These are phyloP conservation scores for Chymomyza fuscimana DNA, from an alignment of 2,888 invertebrate species.

Conservation along the genomic window DNA sequence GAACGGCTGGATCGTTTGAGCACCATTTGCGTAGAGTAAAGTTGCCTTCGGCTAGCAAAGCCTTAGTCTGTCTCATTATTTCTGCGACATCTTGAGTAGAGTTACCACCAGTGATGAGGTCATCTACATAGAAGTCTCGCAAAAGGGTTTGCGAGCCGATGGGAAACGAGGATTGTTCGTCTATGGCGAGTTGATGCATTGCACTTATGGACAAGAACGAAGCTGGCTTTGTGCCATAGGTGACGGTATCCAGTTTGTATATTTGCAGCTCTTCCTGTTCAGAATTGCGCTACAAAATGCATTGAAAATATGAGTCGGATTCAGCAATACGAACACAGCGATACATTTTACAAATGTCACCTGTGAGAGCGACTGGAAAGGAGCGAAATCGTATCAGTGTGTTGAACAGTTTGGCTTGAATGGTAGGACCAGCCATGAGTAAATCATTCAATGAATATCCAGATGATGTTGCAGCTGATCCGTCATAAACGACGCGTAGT, in stretches of 20 bases:
- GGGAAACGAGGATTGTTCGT: slow-evolving; percentile 3
- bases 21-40: slow-evolving; percentile 33
- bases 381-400: slow-evolving; percentile 26
- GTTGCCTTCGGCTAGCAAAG: slow-evolving; percentile 14
- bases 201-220: slow-evolving; percentile 16
- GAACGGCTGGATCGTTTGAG: slow-evolving; percentile 19
- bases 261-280: slow-evolving; percentile 8
- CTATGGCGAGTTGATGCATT: slow-evolving; percentile 21
- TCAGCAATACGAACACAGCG: background rate
- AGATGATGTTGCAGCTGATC: slow-evolving; percentile 14
- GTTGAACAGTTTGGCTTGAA: slow-evolving; percentile 14
- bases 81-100: slow-evolving; percentile 21
- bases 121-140: slow-evolving; percentile 44
- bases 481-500: slow-evolving; percentile 18
- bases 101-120: slow-evolving; percentile 33
- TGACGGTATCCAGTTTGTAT: slow-evolving; percentile 5
- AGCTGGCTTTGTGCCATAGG: slow-evolving; percentile 1
- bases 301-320: background rate
- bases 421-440: slow-evolving; percentile 1
- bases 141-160: background rate
- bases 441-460: slow-evolving; percentile 4
- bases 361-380: slow-evolving; percentile 26
- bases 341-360: slow-evolving; percentile 34
- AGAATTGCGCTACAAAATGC: slow-evolving; percentile 24
- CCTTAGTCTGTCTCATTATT: slow-evolving; percentile 22